Conservation (phyloP, 2,888 invertebrate genomes). For the Eristalinus aeneus region DNA sequence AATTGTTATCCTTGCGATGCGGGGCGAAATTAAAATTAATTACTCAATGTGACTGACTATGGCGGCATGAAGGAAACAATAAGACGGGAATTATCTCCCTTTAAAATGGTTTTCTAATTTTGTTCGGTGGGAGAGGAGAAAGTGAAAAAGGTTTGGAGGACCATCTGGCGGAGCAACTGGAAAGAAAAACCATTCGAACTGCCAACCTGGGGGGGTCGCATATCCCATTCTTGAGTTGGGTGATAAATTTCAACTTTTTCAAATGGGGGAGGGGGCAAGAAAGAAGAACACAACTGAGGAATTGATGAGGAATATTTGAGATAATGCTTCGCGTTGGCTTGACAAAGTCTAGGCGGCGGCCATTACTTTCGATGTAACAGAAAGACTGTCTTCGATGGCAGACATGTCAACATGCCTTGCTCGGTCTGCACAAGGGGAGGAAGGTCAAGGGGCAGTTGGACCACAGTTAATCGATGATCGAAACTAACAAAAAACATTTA, state of each 20-base stretch:
- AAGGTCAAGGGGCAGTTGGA: too few species aligned
- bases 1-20: slow-evolving; percentile 61
- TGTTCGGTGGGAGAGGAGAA: too few species aligned
- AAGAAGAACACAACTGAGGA: background rate
- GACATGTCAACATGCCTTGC: background rate
- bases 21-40: slow-evolving; percentile 64
- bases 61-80: background rate
- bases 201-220: background rate
- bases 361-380: background rate
- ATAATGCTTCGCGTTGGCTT: background rate
- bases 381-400: background rate
- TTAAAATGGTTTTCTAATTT: background rate
- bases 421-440: too few species aligned
- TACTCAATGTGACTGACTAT: slow-evolving; percentile 56
- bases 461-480: too few species aligned
- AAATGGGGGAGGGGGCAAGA: background rate
- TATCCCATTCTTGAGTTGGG: background rate
- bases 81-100: background rate
- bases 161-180: background rate
- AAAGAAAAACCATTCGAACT: background rate
- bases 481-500: too few species aligned
- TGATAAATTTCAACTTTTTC: background rate
- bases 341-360: background rate
- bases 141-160: background rate
- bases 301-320: background rate